Percentiles rank a stretch among this genome's conserved stretches.
Conservation (phyloP, 2,888 invertebrate species). For the Unio pictorum region DNA sequence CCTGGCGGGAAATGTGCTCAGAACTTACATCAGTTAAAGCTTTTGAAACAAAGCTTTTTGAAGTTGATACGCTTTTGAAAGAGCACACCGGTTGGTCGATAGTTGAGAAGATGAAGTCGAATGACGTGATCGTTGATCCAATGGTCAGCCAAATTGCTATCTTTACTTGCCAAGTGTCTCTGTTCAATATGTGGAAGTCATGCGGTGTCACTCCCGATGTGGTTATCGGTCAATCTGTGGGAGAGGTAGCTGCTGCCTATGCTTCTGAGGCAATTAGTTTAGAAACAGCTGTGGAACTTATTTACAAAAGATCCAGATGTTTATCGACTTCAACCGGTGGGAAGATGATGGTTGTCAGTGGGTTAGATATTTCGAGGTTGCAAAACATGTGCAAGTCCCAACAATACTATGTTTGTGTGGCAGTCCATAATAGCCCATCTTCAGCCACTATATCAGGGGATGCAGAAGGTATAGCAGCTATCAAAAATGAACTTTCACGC, state of each 20-base stretch:
- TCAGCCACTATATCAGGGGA: too few species aligned
- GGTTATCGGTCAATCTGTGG: constrained; percentile 7
- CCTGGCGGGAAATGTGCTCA: constrained; percentile 43
- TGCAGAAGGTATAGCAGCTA: neutral
- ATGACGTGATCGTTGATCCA: constrained; percentile 17
- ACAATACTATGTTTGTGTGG: too few species aligned
- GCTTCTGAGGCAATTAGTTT: too few species aligned
- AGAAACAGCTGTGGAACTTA: constrained; percentile 36
- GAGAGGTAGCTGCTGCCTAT: too few species aligned
- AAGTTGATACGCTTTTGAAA: too few species aligned
- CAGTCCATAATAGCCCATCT: too few species aligned
- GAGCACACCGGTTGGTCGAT: neutral
- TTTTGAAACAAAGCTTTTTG: constrained; percentile 5
- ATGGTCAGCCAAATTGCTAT: constrained; percentile 44
- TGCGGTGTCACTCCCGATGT: constrained; percentile 39
- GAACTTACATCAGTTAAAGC: too few species aligned
- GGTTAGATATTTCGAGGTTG: neutral
- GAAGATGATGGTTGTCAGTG: constrained; percentile 43
- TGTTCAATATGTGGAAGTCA: constrained; percentile 34
- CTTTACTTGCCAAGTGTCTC: constrained; percentile 50
- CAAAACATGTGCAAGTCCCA: neutral
- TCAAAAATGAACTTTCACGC: neutral
- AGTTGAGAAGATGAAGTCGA: constrained; percentile 11
- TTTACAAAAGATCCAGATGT: constrained; percentile 44
- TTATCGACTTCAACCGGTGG: constrained; percentile 40